Evolutionary conservation across 2,888 invertebrate genomes (phyloP), one percentile per base, ranked within the genome.

Genomic region (Lordiphosa fenestrarum): DNA sequence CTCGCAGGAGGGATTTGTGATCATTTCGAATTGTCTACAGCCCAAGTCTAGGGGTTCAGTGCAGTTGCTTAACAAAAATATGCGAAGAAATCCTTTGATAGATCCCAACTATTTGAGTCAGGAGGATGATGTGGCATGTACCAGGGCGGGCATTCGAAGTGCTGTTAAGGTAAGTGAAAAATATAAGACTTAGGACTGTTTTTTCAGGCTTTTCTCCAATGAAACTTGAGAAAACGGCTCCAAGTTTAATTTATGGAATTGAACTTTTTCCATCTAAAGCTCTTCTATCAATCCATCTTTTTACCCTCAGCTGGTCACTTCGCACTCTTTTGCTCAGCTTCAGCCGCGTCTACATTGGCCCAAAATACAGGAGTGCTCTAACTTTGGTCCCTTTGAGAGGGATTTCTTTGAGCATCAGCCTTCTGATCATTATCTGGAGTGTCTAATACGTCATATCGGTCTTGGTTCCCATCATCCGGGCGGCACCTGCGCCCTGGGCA

Each of bases 381-480:
- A 88, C 44, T 89, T 86, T 38, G 90, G 91, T 2, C 88, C 91
- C 0, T 90, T 91, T 40, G 90, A 90, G 84, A 91, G 90, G 39
- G 89, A 91, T 56, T 87, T 88, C 33, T 6, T 66, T 2, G 66
- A 72, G 12, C 83, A 88, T 61, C 61, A 71, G 4, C 89, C 89
- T 6, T 90, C 90, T 4, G 90, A 92, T 54, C 89, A 90, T 4
- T 94, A 92, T 78, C 76, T 94, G 44, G 93, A 93, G 70, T 94
- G 94, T 77, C 84, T 93, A 12, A 88, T 94, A 55, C 90, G 93
- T 53, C 91, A 92, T 35, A 91, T 91, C 6, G 93, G 92, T 0
- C 90, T 94, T 21, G 92, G 94, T 0, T 94, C 94, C 0, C 95
- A 96, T 86, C 96, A 96, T 87, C 94, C 93, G 0, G 94, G 93